Evolutionary conservation across 2,888 invertebrate species (phyloP), one percentile per base, ranked within the genome.

Genomic region (Campoplex nolae): DNA sequence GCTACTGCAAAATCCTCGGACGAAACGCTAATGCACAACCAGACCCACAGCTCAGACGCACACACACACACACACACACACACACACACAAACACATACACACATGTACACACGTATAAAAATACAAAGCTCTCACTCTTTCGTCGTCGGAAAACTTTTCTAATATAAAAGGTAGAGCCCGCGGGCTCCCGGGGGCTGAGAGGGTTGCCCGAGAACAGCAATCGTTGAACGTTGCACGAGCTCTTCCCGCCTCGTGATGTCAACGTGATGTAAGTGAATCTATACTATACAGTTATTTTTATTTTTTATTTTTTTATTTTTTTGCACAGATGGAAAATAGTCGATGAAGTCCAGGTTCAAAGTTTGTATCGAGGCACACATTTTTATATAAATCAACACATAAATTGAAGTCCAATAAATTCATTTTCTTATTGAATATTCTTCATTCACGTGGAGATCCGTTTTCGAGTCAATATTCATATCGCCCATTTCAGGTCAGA

Each of bases 71-170:
- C 7, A 68, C 38, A 56, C 4, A 32, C 13, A 62, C 28, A 80
- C 23, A 23, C 28, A 48, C 18, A 11, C 16, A 23, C 28, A 80
- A 16, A 23, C 28, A 48, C 35, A 38, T 13, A 68, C 38, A 56
- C 4, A 32, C 13, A 62, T 8, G 51, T 1, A 35, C 32, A 16
- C 48, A 23, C 35, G 13, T n/a, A 45, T 1, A 35, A 32, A 18
- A 28, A 48, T 11, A 42, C 35, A 35, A 48, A 71, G 38, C 80
- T 51, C 78, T 54, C 58, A 45, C 79, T 84, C 82, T 82, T 70
- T 65, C 79, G 65, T 84, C 84, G 75, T 75, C 62, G 76, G 74
- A 76, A 87, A 87, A 87, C 42, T 87, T 87, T 87, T 87, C 84
- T 84, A 87, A 87, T 87, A 87, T 87, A 82, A 82, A 76, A 83